Evolutionary conservation across 2,113 vertebrate genomes (phyloP), one percentile per base, ranked within the genome.

Genomic region (Tamias sibiricus): DNA sequence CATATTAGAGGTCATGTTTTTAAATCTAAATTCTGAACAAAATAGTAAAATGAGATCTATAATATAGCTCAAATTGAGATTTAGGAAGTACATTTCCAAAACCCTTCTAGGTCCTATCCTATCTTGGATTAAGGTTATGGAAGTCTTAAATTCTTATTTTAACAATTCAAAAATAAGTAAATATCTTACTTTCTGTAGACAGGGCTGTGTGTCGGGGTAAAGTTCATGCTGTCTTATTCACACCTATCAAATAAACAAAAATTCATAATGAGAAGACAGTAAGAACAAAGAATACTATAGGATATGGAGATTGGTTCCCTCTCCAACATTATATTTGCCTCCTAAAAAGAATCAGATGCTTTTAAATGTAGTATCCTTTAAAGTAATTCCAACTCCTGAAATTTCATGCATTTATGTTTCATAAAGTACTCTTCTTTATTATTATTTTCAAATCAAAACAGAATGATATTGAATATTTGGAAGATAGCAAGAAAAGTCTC

Each of bases 161-260:
- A 94, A 77, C 59, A 87, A 91, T 2, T 72, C 13, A 71, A 90
- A 96, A 95, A 93, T 59, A 91, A 93, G 57, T 64, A 97, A 87
- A 86, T 52, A 44, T 93, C 95, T 98, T 97, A 98, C 99, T 97
- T 99, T 96, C 93, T 79, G 97, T 57, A 89, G 86, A 93, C 59
- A 9, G 97, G 96, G 9, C 97, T 97, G 4, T 11, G 20, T 66
- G 47, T 84, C 0, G 92, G 92, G 6, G 97, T 94, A 47, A 94
- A 62, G 3, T 96, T 93, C 94, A 95, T 91, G 1, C 42, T 94
- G 82, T 89, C 97, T 96, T 98, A 87, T 66, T 90, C 64, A 49
- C 90, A 96, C 32, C 97, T 95, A 81, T 44, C 24, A 94, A 90
- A 98, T 40, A 71, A 13, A 90, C n/a, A 92, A 92, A 89, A 94